Base-by-base conservation (phyloP, 1,140 invertebrate species). In the Drosophila subobscura region DNA sequence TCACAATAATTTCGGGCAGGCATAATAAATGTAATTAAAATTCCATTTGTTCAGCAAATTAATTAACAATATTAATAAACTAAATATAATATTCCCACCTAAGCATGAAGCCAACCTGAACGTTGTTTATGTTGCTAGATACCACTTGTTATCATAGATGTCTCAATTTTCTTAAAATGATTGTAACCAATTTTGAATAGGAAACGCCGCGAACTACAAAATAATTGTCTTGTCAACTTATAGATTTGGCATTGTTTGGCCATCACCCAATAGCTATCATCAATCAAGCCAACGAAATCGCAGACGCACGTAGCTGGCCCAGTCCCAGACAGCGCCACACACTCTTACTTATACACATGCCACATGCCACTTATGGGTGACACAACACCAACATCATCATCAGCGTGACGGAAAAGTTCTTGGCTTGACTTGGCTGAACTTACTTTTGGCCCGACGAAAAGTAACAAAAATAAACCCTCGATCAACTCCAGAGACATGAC, bases 401-500 rank as follows among this genome's bases (percentile, higher is more conserved):
- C 71, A 56, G 45, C 16, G 52, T 73, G 71, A 73, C 59, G 25
- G 47, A 65, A 52, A 42, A 73, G 47, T 73, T 73, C 25, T 72
- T 64, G 4, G 63, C 63, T 20, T 20, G 16, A 20, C 16, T 20
- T 20, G 50, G 16, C 16, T 53, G 29, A 25, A 44, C 37, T 44
- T 44, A 22, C 16, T 63, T 59, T 63, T 59, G n/a, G 7, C 2
- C 6, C 47, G 47, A 27, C 2, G 22, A 47, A 44, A 56, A 50
- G 4, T 0, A 16, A 27, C 50, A 14, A 50, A 59, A 37, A 45
- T 41, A 52, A 72, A 61, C 58, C 52, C 80, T 84, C 80, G 81
- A 86, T 86, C 63, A 73, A 86, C 71, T 68, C 54, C 16, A 10
- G 73, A 67, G 76, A 58, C 58, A 77, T 57, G 63, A 57, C 72